Evolutionary conservation across 2,888 invertebrate genomes (phyloP).

Genomic region (Ypsolopha sequella): DNA sequence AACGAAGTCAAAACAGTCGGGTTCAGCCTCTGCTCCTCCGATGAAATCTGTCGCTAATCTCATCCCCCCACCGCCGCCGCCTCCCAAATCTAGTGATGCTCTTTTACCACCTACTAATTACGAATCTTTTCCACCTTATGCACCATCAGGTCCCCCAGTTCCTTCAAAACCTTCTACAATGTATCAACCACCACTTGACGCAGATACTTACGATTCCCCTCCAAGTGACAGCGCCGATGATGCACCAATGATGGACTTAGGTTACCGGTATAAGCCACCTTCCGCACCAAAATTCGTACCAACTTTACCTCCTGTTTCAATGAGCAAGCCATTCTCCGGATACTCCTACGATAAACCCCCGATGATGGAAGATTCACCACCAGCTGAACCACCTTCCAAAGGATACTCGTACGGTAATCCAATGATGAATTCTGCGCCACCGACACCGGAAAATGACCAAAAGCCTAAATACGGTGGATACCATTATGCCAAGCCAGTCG

Average conservation of each 20-base stretch:
- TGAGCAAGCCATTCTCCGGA: constrained; percentile 34
- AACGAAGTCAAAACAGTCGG: constrained; percentile 37
- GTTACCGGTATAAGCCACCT: constrained; percentile 46
- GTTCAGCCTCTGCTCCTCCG: constrained; percentile 17
- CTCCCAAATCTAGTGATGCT: constrained; percentile 32
- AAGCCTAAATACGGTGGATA: constrained; percentile 11
- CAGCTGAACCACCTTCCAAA: constrained; percentile 34
- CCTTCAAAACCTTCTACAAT: constrained; percentile 13
- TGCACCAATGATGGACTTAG: constrained; percentile 27
- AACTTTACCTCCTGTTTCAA: constrained; percentile 29
- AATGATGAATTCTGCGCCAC: constrained; percentile 16
- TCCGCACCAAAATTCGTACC: constrained; percentile 28
- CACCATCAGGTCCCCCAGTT: constrained; percentile 17
- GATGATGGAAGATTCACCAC: constrained; percentile 23
- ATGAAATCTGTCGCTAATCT: constrained; percentile 36
- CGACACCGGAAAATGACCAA: constrained; percentile 13
- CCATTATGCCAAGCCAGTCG: constrained; percentile 3
- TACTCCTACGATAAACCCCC: constrained; percentile 53
- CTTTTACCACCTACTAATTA: constrained; percentile 46
- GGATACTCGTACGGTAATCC: constrained; percentile 4
- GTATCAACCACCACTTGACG: constrained; percentile 22
- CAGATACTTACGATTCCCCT: constrained; percentile 16
- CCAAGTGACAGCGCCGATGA: constrained; percentile 20
- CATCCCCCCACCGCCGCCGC: constrained; percentile 45
- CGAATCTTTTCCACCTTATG: constrained; percentile 56